These are phyloP conservation scores for Conus betulinus DNA, from an alignment of 1,140 invertebrate genomes.

Conservation along the genomic window DNA sequence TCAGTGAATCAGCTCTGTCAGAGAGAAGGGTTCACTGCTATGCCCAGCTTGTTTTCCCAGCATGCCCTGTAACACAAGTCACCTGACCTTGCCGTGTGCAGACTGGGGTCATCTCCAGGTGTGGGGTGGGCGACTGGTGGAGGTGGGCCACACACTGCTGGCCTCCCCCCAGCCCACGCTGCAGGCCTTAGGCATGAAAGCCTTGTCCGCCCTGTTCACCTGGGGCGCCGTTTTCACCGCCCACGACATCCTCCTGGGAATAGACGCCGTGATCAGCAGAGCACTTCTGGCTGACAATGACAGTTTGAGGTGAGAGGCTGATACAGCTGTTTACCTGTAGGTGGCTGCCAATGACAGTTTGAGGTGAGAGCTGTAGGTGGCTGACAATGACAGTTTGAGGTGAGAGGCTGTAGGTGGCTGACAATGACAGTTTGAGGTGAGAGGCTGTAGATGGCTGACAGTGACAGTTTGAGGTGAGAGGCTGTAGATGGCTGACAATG, in stretches of 20 bases:
- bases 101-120: slow-evolving; percentile 4
- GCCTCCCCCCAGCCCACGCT: background rate
- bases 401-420: too few relatives aligned
- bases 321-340: too few relatives aligned
- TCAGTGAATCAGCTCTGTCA: too few relatives aligned
- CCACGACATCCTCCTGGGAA: background rate
- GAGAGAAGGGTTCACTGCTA: too few relatives aligned
- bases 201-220: background rate
- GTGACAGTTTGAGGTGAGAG: too few relatives aligned
- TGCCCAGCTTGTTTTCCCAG: too few relatives aligned
- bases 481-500: slow-evolving; percentile 1
- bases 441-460: too few relatives aligned
- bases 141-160: slow-evolving; percentile 1
- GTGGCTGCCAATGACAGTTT: too few relatives aligned
- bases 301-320: background rate
- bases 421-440: slow-evolving; percentile 1
- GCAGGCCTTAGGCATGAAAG: slow-evolving; percentile 7
- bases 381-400: too few relatives aligned
- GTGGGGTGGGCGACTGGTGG: background rate
- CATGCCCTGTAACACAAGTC: background rate
- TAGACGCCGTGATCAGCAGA: background rate
- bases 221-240: background rate
- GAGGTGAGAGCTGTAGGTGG: too few relatives aligned
- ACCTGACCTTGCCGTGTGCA: background rate
- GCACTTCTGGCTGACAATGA: background rate